Conservation (phyloP, 2,113 vertebrate genomes). For the Entelurus aequoreus region DNA sequence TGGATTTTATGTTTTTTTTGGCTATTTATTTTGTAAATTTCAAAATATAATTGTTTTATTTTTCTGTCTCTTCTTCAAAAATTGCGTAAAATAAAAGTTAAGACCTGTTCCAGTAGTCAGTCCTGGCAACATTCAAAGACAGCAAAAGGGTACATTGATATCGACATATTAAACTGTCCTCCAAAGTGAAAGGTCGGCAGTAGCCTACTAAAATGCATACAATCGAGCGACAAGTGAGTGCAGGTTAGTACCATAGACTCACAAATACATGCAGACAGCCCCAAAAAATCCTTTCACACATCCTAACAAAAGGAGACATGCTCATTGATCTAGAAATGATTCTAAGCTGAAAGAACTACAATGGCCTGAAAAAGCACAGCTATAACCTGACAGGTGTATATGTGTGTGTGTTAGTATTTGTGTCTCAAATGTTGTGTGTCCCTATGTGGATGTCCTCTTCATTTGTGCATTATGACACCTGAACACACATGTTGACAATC, state of each 20-base stretch:
- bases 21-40: too few species aligned
- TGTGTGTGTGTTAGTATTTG: slow-evolving; percentile 25
- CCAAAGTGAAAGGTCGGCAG: slow-evolving; percentile 3
- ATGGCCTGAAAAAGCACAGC: slow-evolving; percentile 49
- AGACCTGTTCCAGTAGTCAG: background rate
- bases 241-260: slow-evolving; percentile 6
- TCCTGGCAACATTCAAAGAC: background rate
- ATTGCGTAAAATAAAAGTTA: too few species aligned
- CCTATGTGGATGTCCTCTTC: slow-evolving; percentile 1
- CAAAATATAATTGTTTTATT: too few species aligned
- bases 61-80: too few species aligned
- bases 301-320: slow-evolving; percentile 49
- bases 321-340: slow-evolving; percentile 64
- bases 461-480: slow-evolving; percentile 7
- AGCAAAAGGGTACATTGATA: background rate
- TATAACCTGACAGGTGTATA: slow-evolving; percentile 50
- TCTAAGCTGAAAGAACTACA: slow-evolving; percentile 58
- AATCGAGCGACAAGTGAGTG: slow-evolving; percentile 17
- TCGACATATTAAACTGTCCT: background rate
- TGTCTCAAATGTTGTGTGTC: slow-evolving; percentile 28
- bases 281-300: slow-evolving; percentile 13
- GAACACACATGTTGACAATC: slow-evolving; percentile 9
- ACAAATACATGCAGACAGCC: slow-evolving; percentile 8
- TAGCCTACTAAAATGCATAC: slow-evolving; percentile 15
- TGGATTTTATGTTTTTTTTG: too few species aligned